Base-by-base conservation (phyloP, 2,113 vertebrate species). In the Clarias macrocephalus region DNA sequence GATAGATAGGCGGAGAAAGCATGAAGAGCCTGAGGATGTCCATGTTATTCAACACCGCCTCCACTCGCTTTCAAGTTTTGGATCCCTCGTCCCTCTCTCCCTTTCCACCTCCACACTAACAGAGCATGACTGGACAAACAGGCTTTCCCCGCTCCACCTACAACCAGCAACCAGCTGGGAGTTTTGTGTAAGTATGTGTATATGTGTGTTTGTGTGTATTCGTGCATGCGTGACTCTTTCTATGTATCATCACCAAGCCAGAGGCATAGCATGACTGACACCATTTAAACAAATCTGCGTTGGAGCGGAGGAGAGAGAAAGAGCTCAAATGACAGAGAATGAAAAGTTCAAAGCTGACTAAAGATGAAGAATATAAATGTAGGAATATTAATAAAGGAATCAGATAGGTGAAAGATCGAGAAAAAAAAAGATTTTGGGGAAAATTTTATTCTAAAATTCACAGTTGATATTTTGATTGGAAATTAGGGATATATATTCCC, bases 91-190 rank as follows among this genome's bases (percentile, higher is more conserved):
- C 90, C 82, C 72, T 88, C 82, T 83, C 84, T 87, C 79, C 42
- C 15, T 82, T 80, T 86, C 84, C 84, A 88, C 88, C 90, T 86
- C 84, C 88, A 89, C 90, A 88, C 85, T 59, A 88, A 88, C 84
- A 77, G 84, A 93, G 52, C 42, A 90, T 90, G 86, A 90, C 89
- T 90, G 90, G 88, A 92, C 88, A 92, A 88, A 83, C 89, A 93
- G 93, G 91, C 92, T 91, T 93, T 92, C 91, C 93, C 88, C 91
- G 90, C 89, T 89, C 93, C 89, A 91, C 89, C 90, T 91, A 91
- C 91, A 92, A 90, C 82, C 82, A 68, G 5, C 25, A 91, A 21
- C 88, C 92, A 92, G 90, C 91, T 91, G 92, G 92, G 85, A 23
- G 4, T 87, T 87, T 79, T 79, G 81, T 88, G 79, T 88, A 52